Evolutionary conservation across 2,888 invertebrate species (phyloP).

Genomic region (Orthosia cruda): DNA sequence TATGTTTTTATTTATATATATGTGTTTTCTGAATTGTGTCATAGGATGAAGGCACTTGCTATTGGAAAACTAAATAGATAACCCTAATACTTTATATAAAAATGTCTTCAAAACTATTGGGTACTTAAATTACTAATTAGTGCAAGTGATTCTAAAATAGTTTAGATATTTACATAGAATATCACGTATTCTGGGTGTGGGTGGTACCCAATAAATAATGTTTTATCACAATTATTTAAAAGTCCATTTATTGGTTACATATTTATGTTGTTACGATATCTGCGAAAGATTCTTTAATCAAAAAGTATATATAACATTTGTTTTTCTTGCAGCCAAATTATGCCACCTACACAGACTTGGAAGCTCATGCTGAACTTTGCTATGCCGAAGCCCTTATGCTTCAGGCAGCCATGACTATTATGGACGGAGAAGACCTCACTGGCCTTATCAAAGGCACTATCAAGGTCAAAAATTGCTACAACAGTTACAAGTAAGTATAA

Average conservation of each 20-base stretch:
- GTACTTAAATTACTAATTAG: not conserved
- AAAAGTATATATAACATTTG: not conserved
- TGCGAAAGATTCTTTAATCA: too few species aligned
- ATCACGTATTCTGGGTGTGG: not conserved
- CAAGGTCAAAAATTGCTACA: slow-evolving; percentile 97
- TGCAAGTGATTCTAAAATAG: not conserved
- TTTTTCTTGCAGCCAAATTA: slow-evolving; percentile 93
- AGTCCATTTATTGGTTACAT: not conserved
- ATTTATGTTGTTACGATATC: not conserved
- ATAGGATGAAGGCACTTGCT: not conserved
- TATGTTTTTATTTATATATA: too few species aligned
- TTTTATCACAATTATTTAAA: not conserved
- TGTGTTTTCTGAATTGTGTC: too few species aligned
- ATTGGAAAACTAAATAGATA: not conserved
- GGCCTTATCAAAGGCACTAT: slow-evolving; percentile 98
- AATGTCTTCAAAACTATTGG: not conserved
- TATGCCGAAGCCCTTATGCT: slow-evolving; percentile 98
- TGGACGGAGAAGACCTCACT: slow-evolving; percentile 98
- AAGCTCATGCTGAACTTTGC: slow-evolving; percentile 98
- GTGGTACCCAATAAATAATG: not conserved
- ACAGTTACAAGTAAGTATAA: slow-evolving; percentile 96
- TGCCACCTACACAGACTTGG: slow-evolving; percentile 94
- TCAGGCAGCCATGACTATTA: slow-evolving; percentile 97
- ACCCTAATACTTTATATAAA: not conserved
- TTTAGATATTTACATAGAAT: not conserved